Conservation (phyloP, 2,888 invertebrate genomes). For the Serrognathus titanus region DNA sequence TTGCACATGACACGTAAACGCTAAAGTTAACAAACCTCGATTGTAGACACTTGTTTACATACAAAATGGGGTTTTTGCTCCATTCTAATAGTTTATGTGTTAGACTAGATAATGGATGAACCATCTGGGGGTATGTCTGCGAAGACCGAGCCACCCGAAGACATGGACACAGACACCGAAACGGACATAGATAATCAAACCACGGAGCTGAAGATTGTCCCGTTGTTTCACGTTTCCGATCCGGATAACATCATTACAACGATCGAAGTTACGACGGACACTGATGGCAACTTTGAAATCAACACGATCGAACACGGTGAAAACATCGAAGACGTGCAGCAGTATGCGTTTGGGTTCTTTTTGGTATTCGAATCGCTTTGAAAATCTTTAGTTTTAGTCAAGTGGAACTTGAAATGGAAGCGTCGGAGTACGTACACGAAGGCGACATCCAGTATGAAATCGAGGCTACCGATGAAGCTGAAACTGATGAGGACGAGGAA, state of each 20-base stretch:
- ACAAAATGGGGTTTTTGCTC: background rate
- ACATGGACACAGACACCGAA: slow-evolving; percentile 5
- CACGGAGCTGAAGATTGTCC: slow-evolving; percentile 16
- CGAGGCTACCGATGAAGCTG: slow-evolving; percentile 15
- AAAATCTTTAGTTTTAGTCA: background rate
- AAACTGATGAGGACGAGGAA: slow-evolving; percentile 19
- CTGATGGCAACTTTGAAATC: slow-evolving; percentile 34
- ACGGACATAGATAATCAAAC: background rate
- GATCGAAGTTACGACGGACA: slow-evolving; percentile 25
- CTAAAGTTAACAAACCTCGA: too few species aligned
- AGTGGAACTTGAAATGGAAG: slow-evolving; percentile 11
- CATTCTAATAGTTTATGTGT: background rate
- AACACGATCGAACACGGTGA: slow-evolving; percentile 23
- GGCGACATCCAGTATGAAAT: slow-evolving; percentile 12
- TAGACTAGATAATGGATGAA: background rate
- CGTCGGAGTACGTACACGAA: slow-evolving; percentile 20
- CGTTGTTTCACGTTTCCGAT: slow-evolving; percentile 11
- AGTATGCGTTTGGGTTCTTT: slow-evolving; percentile 8
- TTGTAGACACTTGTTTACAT: background rate
- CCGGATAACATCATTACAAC: slow-evolving; percentile 14
- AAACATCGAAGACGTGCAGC: slow-evolving; percentile 16
- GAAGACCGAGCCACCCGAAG: slow-evolving; percentile 11
- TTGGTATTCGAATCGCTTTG: background rate
- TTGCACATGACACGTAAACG: too few species aligned
- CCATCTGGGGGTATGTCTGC: slow-evolving; percentile 4